Evolutionary conservation across 2,888 invertebrate species (phyloP), one percentile per base, ranked within the genome.

Genomic region (Beris morrisii): DNA sequence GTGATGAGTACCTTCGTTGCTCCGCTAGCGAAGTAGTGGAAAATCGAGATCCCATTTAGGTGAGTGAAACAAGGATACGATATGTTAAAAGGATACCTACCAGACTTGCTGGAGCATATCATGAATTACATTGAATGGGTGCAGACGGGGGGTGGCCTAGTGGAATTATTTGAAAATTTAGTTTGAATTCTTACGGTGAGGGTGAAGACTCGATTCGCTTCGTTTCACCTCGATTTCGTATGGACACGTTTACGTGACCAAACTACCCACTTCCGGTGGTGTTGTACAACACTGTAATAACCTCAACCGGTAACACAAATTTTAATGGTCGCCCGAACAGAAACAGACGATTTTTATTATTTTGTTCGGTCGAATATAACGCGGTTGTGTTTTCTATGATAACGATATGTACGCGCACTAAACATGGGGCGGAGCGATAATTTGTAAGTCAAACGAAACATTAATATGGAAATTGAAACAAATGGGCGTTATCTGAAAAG

Each of bases 191-290:
- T 59, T 48, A 31, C 48, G 48, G n/a, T 22, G 45, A 9, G 46
- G 58, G 58, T 59, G 58, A 59, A 46, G 58, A 59, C 31, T 59
- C 48, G 58, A 32, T 59, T 59, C 58, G 48, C 31, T 59, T 48
- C 48, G 31, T 59, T 48, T 31, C 46, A 30, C 9, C 7, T 11
- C n/a, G 30, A 13, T 59, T 43, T 59, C 46, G 48, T 46, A 59
- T 31, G 48, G 31, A 30, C 31, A 31, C 28, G 48, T 59, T 63
- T 53, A 63, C 63, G 63, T 63, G 63, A 63, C 63, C 63, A 63
- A 63, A 63, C 63, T 63, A 63, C 48, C 63, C 63, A 63, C 48
- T 63, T 63, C 48, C 53, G 13, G 48, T 38, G 28, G 13, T 63
- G 63, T 63, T 63, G 22, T 52, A 63, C 63, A 63, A 63, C 52